phyloP scores from a whole-genome alignment of 2,113 vertebrate species.

The Epinephelus lanceolatus region DNA sequence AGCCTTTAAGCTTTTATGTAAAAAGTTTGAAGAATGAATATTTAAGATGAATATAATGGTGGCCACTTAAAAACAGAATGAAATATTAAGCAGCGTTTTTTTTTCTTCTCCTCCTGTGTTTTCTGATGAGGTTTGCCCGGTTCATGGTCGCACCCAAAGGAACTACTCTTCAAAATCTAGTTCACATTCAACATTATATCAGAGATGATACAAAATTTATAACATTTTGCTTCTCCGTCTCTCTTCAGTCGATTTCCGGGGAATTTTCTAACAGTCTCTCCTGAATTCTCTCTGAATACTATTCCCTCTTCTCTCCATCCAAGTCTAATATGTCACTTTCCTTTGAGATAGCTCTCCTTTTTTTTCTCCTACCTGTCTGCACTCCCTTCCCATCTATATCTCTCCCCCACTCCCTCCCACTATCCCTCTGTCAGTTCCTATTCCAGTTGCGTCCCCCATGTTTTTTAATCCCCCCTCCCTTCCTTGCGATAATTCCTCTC shows the following conservation, averaged over 20 bases:
- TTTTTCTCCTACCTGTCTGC: conserved; percentile 58
- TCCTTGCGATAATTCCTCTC: conserved; percentile 64
- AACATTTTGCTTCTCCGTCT: conserved; percentile 4
- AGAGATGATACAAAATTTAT: conserved; percentile 58
- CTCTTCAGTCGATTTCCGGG: conserved; percentile 4
- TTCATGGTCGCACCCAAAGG: conserved; percentile 40
- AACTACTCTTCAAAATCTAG: conserved; percentile 52
- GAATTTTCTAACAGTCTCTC: conserved; percentile 21
- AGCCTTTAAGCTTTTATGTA: conserved; percentile 41
- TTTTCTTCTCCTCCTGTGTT: conserved; percentile 1
- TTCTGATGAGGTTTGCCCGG: conserved; percentile 40
- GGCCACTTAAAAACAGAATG: conserved; percentile 47
- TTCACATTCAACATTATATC: conserved; percentile 47
- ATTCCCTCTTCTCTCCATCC: conserved; percentile 24
- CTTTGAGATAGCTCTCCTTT: conserved; percentile 16
- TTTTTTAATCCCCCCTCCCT: conserved; percentile 72
- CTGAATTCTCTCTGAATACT: conserved; percentile 9
- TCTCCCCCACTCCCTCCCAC: conserved; percentile 32
- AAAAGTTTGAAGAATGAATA: conserved; percentile 37
- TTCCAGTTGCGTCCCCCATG: conserved; percentile 51
- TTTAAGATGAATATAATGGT: conserved; percentile 51
- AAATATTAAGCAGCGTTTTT: conserved; percentile 56
- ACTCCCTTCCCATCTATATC: conserved; percentile 29
- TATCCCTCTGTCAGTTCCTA: conserved; percentile 67
- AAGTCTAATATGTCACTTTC: conserved; percentile 45